Base-by-base conservation (phyloP, 2,113 vertebrate species). In the Pomatostomus ruficeps region DNA sequence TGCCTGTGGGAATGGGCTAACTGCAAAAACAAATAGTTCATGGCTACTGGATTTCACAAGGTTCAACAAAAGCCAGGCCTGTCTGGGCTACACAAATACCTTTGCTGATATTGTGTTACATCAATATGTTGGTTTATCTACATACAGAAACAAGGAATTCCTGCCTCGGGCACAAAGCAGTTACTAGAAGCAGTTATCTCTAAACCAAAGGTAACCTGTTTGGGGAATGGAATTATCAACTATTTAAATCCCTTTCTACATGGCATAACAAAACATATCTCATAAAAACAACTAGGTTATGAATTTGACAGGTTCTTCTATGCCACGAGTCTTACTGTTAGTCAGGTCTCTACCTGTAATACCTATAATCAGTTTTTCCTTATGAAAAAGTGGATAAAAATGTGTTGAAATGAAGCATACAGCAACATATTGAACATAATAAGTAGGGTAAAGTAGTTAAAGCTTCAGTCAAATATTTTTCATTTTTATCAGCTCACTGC, bases 401-500 rank as follows among this genome's bases (percentile, higher is more conserved):
- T 71, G 65, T 93, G n/a, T 16, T 73, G 48, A 92, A 96, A 91
- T 48, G 15, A 93, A 51, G 72, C 43, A 63, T 94, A 73, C 12
- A 83, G 78, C 22, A 93, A 95, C 42, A 16, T 72, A 73, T 38
- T 91, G 65, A 94, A 92, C 46, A 67, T 54, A 92, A 22, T 81
- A 95, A 96, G 54, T 77, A 94, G 88, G 84, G n/a, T 91, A 75
- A 95, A 95, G 92, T 84, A 95, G 86, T 93, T 92, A 95, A 96
- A 91, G 68, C 52, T 85, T 95, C 77, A 93, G 65, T 45, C 91
- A 88, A 83, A 45, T 82, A 74, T 76, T 91, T 91, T 91, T 74
- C 48, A 80, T 33, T 95, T 95, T 76, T 86, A 95, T 92, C 87
- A 85, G 29, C 61, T 68, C 7, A 12, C 14, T 35, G 19, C 8